Conservation (phyloP, 2,888 invertebrate species). For the Rutpela maculata region DNA sequence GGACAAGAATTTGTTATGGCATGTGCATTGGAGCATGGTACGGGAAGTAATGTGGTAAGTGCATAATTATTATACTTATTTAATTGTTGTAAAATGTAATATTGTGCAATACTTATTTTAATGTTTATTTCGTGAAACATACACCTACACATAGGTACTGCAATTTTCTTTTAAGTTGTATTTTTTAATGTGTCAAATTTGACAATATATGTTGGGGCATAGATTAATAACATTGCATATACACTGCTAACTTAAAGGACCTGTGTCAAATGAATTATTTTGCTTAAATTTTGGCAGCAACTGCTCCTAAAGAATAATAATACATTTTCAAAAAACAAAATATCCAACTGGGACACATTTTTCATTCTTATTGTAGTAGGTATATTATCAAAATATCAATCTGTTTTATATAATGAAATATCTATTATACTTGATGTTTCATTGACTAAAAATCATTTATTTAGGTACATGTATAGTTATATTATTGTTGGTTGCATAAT, state of each 20-base stretch:
- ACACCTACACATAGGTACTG: not conserved
- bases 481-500: too few species aligned
- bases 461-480: too few species aligned
- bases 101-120: not conserved
- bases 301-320: not conserved
- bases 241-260: not conserved
- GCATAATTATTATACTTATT: not conserved
- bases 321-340: too few species aligned
- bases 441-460: too few species aligned
- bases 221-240: not conserved
- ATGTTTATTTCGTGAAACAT: not conserved
- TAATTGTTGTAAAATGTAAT: constrained; percentile 20
- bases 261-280: not conserved
- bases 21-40: constrained; percentile 67
- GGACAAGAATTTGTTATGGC: constrained; percentile 85
- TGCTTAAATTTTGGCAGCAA: not conserved
- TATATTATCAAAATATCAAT: too few species aligned
- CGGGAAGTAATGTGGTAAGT: constrained; percentile 50
- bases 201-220: not conserved
- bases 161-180: not conserved
- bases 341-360: too few species aligned
- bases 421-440: too few species aligned
- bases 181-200: not conserved
- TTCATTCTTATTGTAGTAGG: too few species aligned
- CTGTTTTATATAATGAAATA: too few species aligned